Conservation (phyloP, 2,888 invertebrate species). For the Drosophila rellima region DNA sequence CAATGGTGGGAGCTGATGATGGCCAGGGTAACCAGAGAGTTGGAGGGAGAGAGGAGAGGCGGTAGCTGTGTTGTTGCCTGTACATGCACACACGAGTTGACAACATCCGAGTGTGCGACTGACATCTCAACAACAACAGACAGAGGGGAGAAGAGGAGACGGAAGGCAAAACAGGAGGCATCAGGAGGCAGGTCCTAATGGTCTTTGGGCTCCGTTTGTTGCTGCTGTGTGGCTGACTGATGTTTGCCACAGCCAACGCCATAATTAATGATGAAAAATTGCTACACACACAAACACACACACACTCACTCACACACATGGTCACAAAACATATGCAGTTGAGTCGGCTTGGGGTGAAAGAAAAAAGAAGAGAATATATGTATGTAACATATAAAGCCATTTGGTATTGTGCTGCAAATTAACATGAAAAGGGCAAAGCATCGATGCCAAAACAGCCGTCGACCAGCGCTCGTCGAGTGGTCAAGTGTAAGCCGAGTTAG, state of each 20-base stretch:
- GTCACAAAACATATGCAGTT: constrained; percentile 68
- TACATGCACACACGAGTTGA: constrained; percentile 63
- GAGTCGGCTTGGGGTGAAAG: constrained; percentile 4
- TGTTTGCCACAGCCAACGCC: constrained; percentile 78
- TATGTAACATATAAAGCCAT: constrained; percentile 58
- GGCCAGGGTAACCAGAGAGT: constrained; percentile 41
- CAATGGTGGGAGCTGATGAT: constrained; percentile 46
- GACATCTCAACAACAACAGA: constrained; percentile 71
- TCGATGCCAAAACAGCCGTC: constrained; percentile 62
- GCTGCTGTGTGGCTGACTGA: constrained; percentile 68
- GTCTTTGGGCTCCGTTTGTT: constrained; percentile 70
- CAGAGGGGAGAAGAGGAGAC: constrained; percentile 27
- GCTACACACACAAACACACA: constrained; percentile 58
- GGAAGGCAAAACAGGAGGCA: constrained; percentile 13
- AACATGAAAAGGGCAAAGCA: constrained; percentile 80
- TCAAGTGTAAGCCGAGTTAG: constrained; percentile 36
- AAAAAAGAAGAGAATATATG: constrained; percentile 25
- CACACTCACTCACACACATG: constrained; percentile 35
- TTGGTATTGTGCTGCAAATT: constrained; percentile 72
- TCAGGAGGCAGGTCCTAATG: constrained; percentile 61
- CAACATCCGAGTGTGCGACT: constrained; percentile 76
- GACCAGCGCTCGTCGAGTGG: constrained; percentile 41
- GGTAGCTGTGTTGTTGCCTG: constrained; percentile 28
- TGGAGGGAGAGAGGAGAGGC: neutral
- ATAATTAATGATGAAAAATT: constrained; percentile 81